Base-by-base conservation (phyloP, 2,888 invertebrate species). In the Troilus luridus region DNA sequence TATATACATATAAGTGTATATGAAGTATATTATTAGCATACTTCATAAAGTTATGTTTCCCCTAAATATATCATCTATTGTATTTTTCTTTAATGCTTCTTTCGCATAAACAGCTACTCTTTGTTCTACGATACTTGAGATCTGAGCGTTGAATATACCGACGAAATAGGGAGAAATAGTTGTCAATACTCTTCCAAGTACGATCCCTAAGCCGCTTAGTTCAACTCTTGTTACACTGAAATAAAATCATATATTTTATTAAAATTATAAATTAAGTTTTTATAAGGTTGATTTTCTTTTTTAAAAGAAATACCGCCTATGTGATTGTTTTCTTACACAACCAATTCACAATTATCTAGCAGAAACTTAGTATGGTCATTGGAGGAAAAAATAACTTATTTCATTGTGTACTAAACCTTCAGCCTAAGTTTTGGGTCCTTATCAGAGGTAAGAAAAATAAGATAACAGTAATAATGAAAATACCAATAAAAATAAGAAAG, bases 1-100 rank as follows among this genome's bases (percentile, higher is more conserved):
- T n/a, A 0, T 62, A 62, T 62, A 60, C 41, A 41, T 41, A 41
- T 41, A 41, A 41, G 41, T 59, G 21, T 62, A 21, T 0, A 67
- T 24, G 12, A 67, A 67, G 1, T 11, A n/a, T 67, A 72, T 27
- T 14, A 72, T 72, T 19, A 85, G 21, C n/a, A 5, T 0, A 85
- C n/a, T 77, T 85, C 14, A 85, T 54, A 85, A 11, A 24, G 72
- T 72, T 77, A 90, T 90, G 17, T 90, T 77, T 60, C 92, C 92
- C 2, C 62, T 58, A 17, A 92, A 27, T 41, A 92, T 91, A 62
- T 92, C 90, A 60, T 92, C 91, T 41, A 92, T 64, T 14, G 92
- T 72, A 27, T 88, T 89, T 88, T 90, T 92, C 17, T 88, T 67
- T 10, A 92, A 88, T 12, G 91, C 88, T 72, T 72, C 90, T 56